Base-by-base conservation (phyloP, 2,113 vertebrate species). In the Meleagris gallopavo region DNA sequence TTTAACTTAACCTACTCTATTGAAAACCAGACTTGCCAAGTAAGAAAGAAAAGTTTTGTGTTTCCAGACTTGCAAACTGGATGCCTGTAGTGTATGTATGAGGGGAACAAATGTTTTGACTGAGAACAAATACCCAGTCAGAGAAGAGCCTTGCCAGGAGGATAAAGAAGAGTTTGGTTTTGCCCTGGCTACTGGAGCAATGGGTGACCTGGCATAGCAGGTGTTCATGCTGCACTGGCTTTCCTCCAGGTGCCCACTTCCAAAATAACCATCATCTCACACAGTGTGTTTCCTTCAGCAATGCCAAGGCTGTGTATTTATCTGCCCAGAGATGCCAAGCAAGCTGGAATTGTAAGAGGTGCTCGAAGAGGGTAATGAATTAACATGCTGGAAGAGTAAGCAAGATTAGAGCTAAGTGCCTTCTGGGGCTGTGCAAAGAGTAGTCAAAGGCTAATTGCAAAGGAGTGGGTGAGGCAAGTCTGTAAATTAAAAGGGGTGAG, bases 401-500 rank as follows among this genome's bases (percentile, higher is more conserved):
- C 76, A 92, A 69, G 92, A 90, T 94, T 72, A 95, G 89, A 81
- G 65, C 66, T 75, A 93, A 95, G 76, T 92, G 87, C 78, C 95
- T 96, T 65, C 11, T 40, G 54, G 52, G 64, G n/a, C 58, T 69
- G 40, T 83, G 76, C 81, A 24, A 92, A 40, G 40, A 93, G 50
- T 82, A 95, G 94, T 89, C 84, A 84, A 92, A 95, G 65, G 81
- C 81, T 96, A 97, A 96, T 94, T 95, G 83, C 41, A 89, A 81
- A 92, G 75, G 43, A 95, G 73, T 70, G 64, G 27, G 48, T 95
- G 79, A 90, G 46, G 62, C 55, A 94, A 96, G 74, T 29, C 64
- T 57, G 34, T 93, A 83, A 94, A 94, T 94, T 83, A 94, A 66
- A 93, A 77, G 29, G 25, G 54, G 15, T 90, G 64, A 79, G 43